Evolutionary conservation across 2,797 vertebrate species (phyloP), one percentile per base, ranked within the genome.

Genomic region (Eutrigla gurnardus): DNA sequence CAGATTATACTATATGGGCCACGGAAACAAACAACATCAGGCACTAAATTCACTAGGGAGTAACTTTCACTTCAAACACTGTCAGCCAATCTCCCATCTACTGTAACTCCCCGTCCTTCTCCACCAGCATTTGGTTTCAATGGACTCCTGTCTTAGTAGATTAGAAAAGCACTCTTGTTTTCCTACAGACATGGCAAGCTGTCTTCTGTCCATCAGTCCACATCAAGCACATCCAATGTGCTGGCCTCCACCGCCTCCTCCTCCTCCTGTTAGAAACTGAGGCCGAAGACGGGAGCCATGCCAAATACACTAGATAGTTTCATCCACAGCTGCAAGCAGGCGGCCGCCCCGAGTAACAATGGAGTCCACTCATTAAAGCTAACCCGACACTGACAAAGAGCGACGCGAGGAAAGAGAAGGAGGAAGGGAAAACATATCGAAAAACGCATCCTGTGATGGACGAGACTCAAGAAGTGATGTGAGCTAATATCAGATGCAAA

Each of bases 311-410:
- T 78, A 84, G 89, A 94, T 93, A 91, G 90, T 89, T 94, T 91
- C 82, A 86, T 90, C 89, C 91, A 95, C 94, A 94, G 92, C 94
- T 95, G 94, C 89, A 90, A 89, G 89, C 92, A 93, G 91, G 83
- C 89, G 80, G 90, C 82, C 47, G 73, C 54, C 71, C 68, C 68
- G 14, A 82, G 74, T 81, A 94, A 94, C 94, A 95, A 93, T 92
- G 89, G 77, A 89, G 84, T 85, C 85, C 90, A 92, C 90, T 93
- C 86, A 93, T 93, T 88, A 92, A 94, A 92, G 87, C 73, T 59
- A 70, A 73, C 73, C 85, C 65, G 33, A 78, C 80, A 81, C 86
- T 64, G 64, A 84, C 82, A 84, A 75, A 86, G 78, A 82, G 63
- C 73, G 49, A 78, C 32, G 50, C 55, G 52, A 35, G 33, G 64